Percentiles rank a stretch among this genome's conserved stretches.
phyloP scores from a whole-genome alignment of 2,888 invertebrate species.

The Xestia xanthographa region DNA sequence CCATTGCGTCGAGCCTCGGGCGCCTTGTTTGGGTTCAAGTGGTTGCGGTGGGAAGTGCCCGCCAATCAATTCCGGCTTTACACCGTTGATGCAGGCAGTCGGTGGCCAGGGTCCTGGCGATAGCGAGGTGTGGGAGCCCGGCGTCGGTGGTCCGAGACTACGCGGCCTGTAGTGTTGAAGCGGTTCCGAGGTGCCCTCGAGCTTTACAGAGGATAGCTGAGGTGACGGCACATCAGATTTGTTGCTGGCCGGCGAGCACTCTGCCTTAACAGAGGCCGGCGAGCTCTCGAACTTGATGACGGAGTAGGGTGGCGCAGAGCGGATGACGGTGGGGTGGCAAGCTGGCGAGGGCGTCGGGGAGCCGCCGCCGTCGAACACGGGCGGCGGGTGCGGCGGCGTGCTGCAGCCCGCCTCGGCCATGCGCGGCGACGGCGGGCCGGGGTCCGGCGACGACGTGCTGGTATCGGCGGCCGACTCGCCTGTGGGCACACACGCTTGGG shows the following conservation, averaged over 20 bases:
- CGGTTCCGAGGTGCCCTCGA: conserved; percentile 81
- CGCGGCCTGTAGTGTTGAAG: conserved; percentile 84
- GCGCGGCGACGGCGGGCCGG: conserved; percentile 96
- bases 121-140: conserved; percentile 82
- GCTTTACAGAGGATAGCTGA: conserved; percentile 87
- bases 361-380: conserved; percentile 88
- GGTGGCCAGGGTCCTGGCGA: conserved; percentile 90
- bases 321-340: conserved; percentile 89
- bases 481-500: conserved; percentile 85
- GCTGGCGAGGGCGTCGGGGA: conserved; percentile 84
- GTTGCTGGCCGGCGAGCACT: conserved; percentile 76
- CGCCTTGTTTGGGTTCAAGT: conserved; percentile 82
- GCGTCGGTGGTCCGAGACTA: conserved; percentile 84
- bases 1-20: conserved; percentile 85
- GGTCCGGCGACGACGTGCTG: conserved; percentile 97
- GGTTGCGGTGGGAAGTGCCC: conserved; percentile 89
- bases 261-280: conserved; percentile 79
- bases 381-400: conserved; percentile 91
- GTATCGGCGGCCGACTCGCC: conserved; percentile 98
- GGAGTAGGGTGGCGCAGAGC: conserved; percentile 90
- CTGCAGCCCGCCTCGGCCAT: conserved; percentile 92
- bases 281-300: conserved; percentile 91
- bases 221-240: conserved; percentile 80
- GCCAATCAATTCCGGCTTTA: conserved; percentile 95
- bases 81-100: conserved; percentile 93